phyloP scores from a whole-genome alignment of 2,888 invertebrate species.

The Crocallis elinguaria region DNA sequence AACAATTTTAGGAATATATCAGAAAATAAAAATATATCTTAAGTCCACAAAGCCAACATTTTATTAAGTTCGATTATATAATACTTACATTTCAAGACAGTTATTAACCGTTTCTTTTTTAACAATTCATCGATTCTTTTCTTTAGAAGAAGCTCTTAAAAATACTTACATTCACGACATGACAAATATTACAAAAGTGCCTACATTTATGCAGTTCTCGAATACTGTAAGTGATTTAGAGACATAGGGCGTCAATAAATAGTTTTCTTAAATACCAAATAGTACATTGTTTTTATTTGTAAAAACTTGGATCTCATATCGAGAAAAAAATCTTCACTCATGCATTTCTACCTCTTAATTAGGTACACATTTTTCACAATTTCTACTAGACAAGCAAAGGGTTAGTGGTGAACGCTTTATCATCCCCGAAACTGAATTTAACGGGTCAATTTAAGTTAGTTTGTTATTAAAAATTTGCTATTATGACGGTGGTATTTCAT shows the following conservation, averaged over 20 bases:
- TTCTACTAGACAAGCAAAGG: too few relatives aligned
- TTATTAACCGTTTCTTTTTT: conserved; percentile 45
- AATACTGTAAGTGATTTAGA: conserved; percentile 54
- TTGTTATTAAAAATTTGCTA: too few relatives aligned
- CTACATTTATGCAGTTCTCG: conserved; percentile 13
- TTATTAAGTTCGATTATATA: conserved; percentile 56
- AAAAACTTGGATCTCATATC: neutral
- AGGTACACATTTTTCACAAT: too few relatives aligned
- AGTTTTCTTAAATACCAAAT: conserved; percentile 72
- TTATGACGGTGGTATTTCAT: too few relatives aligned
- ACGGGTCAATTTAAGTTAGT: too few relatives aligned
- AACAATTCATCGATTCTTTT: conserved; percentile 49
- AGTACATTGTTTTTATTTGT: neutral
- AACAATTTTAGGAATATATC: neutral
- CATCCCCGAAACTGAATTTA: too few relatives aligned
- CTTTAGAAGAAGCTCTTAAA: conserved; percentile 57
- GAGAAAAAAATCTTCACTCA: neutral
- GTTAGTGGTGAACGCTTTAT: too few relatives aligned
- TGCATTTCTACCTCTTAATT: neutral
- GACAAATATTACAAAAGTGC: conserved; percentile 26
- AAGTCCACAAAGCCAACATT: conserved; percentile 64
- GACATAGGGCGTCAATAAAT: conserved; percentile 77
- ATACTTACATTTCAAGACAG: conserved; percentile 55
- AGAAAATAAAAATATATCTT: conserved; percentile 37
- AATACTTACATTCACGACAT: conserved; percentile 34